Evolutionary conservation across 1,140 invertebrate genomes (phyloP), one percentile per base, ranked within the genome.

Genomic region (Penaeus vannamei): DNA sequence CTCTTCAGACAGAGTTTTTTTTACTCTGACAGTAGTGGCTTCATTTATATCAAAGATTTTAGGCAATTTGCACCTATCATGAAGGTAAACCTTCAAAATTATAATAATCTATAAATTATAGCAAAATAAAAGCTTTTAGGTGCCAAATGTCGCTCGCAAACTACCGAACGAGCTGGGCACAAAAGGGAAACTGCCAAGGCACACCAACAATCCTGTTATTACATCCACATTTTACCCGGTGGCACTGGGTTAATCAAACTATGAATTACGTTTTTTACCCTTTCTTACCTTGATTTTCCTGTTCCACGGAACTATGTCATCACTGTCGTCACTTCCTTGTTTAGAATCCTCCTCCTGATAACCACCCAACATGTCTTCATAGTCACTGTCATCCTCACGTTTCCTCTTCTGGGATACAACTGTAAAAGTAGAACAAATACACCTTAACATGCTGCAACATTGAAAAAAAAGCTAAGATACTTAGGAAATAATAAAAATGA

Each of bases 271-370:
- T 72, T 20, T 81, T 12, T 32, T 12, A 81, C 7, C 2, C 8
- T 22, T 5, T 42, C 79, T 77, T 60, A 91, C 90, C 72, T 86
- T 91, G n/a, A 88, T 91, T 85, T 91, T 91, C 17, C 72, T 81
- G 36, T 89, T 91, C 90, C 90, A 91, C 19, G 86, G 53, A 29
- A 91, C 90, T 64, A 91, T 82, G 46, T 89, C 87, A 62, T 89
- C 87, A 77, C 87, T 87, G 69, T 91, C 90, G n/a, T 87, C 86
- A 84, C 82, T 87, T 61, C 84, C 81, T 23, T 72, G 61, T 12
- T 60, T 59, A 17, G 53, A 46, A 12, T 64, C 61, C 29, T 77
- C 26, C 17, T 85, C 59, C 53, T 86, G 69, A 61, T 86, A n/a
- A 61, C 72, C 42, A 36, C 72, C 5, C 26, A 36, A 36, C 29